These are phyloP conservation scores for Suncus etruscus DNA, from an alignment of 2,113 vertebrate species.

Conservation along the genomic window DNA sequence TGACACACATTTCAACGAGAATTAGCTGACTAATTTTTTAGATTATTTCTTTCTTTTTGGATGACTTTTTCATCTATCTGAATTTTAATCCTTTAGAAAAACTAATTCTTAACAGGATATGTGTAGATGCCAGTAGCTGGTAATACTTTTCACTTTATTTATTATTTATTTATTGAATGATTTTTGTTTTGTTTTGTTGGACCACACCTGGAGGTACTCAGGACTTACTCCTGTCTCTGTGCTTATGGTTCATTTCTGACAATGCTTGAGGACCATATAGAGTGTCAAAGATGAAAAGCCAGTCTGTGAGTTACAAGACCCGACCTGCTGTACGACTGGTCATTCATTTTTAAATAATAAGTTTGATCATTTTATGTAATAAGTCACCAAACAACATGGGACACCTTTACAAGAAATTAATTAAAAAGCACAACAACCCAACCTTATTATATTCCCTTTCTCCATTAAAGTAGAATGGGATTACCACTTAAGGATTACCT, in stretches of 20 bases:
- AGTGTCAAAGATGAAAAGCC: too few species aligned
- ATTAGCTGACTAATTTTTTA: neutral
- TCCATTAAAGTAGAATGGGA: neutral
- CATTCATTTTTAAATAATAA: too few species aligned
- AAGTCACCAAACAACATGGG: neutral
- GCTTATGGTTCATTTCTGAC: too few species aligned
- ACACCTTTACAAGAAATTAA: neutral
- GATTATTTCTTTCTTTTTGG: neutral
- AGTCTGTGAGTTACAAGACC: too few species aligned
- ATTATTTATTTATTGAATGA: too few species aligned
- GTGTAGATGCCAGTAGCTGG: neutral
- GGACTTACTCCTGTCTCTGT: too few species aligned
- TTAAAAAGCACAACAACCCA: neutral
- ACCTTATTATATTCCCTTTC: neutral
- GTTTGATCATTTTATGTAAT: neutral
- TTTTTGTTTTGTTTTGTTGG: too few species aligned
- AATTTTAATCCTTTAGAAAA: slow-evolving; percentile 22
- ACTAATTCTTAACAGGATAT: neutral
- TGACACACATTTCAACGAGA: neutral
- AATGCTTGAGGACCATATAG: too few species aligned
- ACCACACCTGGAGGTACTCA: neutral
- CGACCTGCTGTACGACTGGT: too few species aligned
- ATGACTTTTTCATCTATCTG: slow-evolving; percentile 1
- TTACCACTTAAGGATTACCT: neutral
- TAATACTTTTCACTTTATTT: neutral